These are phyloP conservation scores for Erythrocercus mccallii DNA, from an alignment of 2,113 vertebrate genomes.

Conservation along the genomic window DNA sequence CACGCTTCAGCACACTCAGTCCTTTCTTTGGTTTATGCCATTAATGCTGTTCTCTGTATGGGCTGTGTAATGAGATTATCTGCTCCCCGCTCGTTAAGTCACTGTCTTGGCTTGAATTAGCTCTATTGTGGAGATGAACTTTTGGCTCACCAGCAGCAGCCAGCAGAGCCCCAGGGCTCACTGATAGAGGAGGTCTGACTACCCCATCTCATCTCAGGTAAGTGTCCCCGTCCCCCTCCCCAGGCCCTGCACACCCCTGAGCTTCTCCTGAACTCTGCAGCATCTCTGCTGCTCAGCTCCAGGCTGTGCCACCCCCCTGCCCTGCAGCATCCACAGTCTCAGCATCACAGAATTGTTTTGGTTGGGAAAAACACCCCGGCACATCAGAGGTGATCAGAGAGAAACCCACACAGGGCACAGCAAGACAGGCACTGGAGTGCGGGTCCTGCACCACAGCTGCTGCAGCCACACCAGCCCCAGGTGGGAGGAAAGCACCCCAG, in stretches of 20 bases:
- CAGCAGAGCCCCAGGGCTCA: neutral
- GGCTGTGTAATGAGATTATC: conserved; percentile 50
- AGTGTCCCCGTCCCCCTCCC: neutral
- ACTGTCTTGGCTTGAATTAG: conserved; percentile 53
- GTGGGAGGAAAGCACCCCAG: accelerated
- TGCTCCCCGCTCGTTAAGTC: conserved; percentile 19
- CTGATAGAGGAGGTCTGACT: neutral
- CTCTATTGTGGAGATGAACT: conserved; percentile 36
- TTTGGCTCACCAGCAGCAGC: neutral
- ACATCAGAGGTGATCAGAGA: accelerated
- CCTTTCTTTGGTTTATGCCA: conserved; percentile 4
- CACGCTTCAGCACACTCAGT: neutral
- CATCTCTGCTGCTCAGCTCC: neutral
- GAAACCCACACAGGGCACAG: neutral
- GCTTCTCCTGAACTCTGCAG: neutral
- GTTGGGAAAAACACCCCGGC: accelerated
- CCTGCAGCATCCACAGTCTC: neutral
- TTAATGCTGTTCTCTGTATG: conserved; percentile 28
- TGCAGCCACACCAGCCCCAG: neutral
- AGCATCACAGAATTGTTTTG: neutral
- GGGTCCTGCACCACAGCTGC: neutral
- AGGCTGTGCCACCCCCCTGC: neutral
- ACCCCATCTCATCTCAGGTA: neutral
- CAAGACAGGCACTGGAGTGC: neutral
- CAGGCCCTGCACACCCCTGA: neutral